Evolutionary conservation across 2,797 vertebrate genomes (phyloP).

Genomic region (Odontamblyopus rebecca): DNA sequence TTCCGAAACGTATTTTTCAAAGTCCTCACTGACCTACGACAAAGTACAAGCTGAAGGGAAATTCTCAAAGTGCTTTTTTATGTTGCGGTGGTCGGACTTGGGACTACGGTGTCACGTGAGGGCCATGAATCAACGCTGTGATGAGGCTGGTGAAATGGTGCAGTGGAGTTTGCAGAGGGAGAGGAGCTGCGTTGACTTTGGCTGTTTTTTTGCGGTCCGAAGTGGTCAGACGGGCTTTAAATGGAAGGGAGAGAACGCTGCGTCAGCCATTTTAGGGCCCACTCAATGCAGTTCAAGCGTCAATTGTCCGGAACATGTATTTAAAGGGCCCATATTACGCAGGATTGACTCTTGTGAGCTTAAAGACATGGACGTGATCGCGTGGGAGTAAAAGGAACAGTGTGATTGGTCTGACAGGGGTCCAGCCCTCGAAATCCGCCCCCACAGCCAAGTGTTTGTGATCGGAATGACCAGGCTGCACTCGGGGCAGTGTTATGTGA

Average conservation of each 20-base stretch:
- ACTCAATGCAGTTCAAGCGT: slow-evolving; percentile 25
- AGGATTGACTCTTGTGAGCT: no score
- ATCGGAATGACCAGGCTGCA: no score
- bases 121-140: slow-evolving; percentile 69
- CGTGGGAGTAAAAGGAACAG: no score
- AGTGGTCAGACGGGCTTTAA: slow-evolving; percentile 60
- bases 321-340: background rate
- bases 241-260: slow-evolving; percentile 35
- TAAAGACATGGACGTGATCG: no score
- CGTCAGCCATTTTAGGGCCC: slow-evolving; percentile 42
- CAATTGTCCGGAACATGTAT: slow-evolving; percentile 10
- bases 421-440: no score
- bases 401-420: no score
- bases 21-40: slow-evolving; percentile 20
- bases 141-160: slow-evolving; percentile 69
- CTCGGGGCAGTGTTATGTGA: no score
- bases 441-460: no score
- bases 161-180: slow-evolving; percentile 33
- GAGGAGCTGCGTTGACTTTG: slow-evolving; percentile 38
- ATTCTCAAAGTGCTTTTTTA: slow-evolving; percentile 47
- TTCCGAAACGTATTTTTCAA: slow-evolving; percentile 7
- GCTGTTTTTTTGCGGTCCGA: slow-evolving; percentile 49
- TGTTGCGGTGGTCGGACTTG: slow-evolving; percentile 50
- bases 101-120: slow-evolving; percentile 59
- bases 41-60: slow-evolving; percentile 28